Evolutionary conservation across 64 coral and sea anemone genomes (phyloP).

Genomic region (Montipora sp.): DNA sequence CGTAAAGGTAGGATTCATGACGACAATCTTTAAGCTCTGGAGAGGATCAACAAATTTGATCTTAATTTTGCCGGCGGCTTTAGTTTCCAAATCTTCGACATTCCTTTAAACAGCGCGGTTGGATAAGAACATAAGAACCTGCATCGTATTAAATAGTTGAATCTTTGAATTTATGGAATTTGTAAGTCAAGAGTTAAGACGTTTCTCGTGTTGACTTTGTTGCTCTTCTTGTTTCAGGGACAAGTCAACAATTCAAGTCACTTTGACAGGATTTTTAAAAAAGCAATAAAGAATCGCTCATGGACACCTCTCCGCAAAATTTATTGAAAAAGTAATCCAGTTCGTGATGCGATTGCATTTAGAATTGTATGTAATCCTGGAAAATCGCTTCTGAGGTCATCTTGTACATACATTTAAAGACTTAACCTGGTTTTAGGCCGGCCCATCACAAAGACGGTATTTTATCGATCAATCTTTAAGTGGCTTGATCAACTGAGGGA

Average conservation of each 20-base stretch:
- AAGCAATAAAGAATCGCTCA: background rate
- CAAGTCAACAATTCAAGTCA: background rate
- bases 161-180: background rate
- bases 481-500: background rate
- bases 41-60: background rate
- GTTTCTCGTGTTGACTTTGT: background rate
- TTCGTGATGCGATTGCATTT: background rate
- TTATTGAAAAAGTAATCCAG: background rate
- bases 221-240: background rate
- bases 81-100: background rate
- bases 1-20: background rate
- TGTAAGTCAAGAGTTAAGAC: background rate
- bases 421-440: background rate
- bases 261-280: background rate
- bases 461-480: background rate
- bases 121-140: no score
- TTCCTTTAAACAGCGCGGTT: background rate
- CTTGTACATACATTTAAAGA: conserved; percentile 1
- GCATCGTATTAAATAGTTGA: no score
- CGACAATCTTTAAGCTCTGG: background rate
- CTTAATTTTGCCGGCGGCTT: no score
- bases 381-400: background rate
- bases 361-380: background rate
- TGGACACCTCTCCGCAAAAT: background rate
- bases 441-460: background rate